These are phyloP conservation scores for Diadophis punctatus DNA, from an alignment of 2,113 vertebrate species.

Conservation along the genomic window DNA sequence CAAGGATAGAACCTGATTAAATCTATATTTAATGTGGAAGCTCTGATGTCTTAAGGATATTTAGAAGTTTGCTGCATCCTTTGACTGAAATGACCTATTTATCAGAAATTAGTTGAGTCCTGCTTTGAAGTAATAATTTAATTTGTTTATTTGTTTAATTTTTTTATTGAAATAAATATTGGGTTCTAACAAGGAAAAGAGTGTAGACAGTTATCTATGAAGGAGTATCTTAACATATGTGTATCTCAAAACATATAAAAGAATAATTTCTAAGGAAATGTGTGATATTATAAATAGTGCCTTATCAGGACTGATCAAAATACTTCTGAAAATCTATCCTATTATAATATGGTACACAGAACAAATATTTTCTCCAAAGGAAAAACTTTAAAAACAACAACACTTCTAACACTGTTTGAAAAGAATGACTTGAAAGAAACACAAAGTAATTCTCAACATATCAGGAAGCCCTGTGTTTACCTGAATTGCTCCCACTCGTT, in stretches of 20 bases:
- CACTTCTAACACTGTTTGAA: constrained; percentile 60
- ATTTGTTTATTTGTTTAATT: background rate
- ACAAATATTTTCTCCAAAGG: constrained; percentile 42
- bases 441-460: constrained; percentile 40
- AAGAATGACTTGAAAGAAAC: constrained; percentile 67
- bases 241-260: background rate
- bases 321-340: constrained; percentile 32
- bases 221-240: background rate
- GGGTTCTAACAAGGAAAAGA: background rate
- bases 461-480: constrained; percentile 72
- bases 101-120: background rate
- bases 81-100: background rate
- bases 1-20: background rate
- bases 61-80: background rate
- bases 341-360: background rate
- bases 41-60: background rate
- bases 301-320: background rate
- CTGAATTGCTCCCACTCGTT: constrained; percentile 58
- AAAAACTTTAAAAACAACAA: constrained; percentile 47
- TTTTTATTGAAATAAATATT: background rate
- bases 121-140: background rate
- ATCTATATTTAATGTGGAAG: background rate
- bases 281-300: background rate
- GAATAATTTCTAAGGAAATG: background rate
- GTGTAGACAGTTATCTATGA: background rate